A percentile compares a stretch with the other conserved stretches of the same genome.
Conservation (phyloP, 2,888 invertebrate genomes). For the Stenodera caucasica region DNA sequence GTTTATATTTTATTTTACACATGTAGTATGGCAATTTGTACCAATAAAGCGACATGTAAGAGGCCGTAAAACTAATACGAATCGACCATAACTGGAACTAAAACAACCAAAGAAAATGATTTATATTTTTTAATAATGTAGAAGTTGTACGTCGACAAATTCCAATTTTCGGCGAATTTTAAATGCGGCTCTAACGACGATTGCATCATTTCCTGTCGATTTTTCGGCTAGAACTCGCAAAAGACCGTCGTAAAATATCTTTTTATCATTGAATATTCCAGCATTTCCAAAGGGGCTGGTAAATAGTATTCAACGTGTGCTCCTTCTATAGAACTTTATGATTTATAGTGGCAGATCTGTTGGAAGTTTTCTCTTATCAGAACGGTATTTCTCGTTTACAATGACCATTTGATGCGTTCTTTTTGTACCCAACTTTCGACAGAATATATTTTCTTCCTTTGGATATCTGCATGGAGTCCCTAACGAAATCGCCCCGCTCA, state of each 20-base stretch:
- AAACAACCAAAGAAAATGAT: conserved; percentile 33
- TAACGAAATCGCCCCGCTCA: no score
- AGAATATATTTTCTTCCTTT: conserved; percentile 42
- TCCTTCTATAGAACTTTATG: conserved; percentile 44
- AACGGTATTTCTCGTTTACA: conserved; percentile 42
- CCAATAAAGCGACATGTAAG: conserved; percentile 49
- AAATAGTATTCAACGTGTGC: conserved; percentile 37
- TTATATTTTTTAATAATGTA: conserved; percentile 40
- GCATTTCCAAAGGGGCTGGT: conserved; percentile 22
- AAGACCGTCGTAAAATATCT: not conserved
- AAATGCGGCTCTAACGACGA: conserved; percentile 16
- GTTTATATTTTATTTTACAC: conserved; percentile 52
- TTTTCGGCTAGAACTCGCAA: conserved; percentile 6
- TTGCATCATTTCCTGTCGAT: conserved; percentile 24
- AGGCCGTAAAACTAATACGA: conserved; percentile 48
- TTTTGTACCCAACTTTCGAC: conserved; percentile 44
- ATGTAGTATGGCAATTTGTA: conserved; percentile 51
- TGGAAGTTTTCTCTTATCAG: conserved; percentile 52
- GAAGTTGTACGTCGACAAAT: not conserved
- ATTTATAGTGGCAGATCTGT: conserved; percentile 50
- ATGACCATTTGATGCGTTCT: conserved; percentile 52
- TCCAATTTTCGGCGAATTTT: conserved; percentile 15
- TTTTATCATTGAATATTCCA: conserved; percentile 24
- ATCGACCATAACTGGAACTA: conserved; percentile 39
- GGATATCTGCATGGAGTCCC: not conserved